Conservation (phyloP, 53 echinoderm and acorn worm genomes). For the Antedon mediterranea region DNA sequence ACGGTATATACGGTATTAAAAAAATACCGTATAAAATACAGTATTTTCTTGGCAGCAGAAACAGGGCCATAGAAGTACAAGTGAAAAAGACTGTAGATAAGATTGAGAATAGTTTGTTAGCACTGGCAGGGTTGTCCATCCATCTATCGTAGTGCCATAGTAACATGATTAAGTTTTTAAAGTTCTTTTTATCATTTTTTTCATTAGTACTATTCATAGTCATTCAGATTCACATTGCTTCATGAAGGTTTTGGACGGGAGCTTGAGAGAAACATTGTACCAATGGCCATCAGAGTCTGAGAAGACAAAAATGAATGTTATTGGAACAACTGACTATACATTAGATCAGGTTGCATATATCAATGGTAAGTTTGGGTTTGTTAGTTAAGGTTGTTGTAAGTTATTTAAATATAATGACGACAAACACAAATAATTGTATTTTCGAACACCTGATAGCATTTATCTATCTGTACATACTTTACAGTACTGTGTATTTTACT, state of each 20-base stretch:
- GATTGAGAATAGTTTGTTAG: background rate
- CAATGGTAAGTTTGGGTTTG: slow-evolving; percentile 38
- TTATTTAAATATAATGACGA: no score
- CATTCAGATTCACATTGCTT: slow-evolving; percentile 92
- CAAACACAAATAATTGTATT: no score
- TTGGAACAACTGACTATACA: slow-evolving; percentile 31
- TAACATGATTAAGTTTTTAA: background rate
- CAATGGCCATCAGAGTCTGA: slow-evolving; percentile 57
- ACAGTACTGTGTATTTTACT: no score
- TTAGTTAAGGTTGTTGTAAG: no score
- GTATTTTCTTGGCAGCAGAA: no score
- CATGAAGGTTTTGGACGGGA: slow-evolving; percentile 88
- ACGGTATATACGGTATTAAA: no score
- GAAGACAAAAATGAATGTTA: slow-evolving; percentile 43
- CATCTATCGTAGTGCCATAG: background rate
- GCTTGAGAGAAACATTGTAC: slow-evolving; percentile 43
- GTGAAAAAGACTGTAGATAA: no score
- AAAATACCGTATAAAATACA: no score
- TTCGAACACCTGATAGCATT: no score
- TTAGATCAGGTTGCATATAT: slow-evolving; percentile 85
- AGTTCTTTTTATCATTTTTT: background rate
- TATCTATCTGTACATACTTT: no score
- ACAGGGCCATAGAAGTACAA: no score
- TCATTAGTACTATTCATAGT: slow-evolving; percentile 75
- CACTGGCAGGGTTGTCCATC: no score